Conservation (phyloP, 2,888 invertebrate species). For the Luffia ferchaultella region DNA sequence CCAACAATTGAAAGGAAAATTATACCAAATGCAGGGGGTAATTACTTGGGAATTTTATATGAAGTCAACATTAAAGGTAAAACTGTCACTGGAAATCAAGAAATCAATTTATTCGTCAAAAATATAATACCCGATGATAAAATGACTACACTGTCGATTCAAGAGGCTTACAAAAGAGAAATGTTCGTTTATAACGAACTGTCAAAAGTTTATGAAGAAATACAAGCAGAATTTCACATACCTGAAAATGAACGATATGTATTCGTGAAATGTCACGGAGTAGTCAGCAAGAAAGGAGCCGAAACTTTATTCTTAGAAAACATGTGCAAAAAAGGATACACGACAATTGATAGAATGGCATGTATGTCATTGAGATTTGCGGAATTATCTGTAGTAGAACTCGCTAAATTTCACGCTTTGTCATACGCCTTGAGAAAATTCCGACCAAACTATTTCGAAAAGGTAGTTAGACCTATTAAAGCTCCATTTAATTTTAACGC, state of each 20-base stretch:
- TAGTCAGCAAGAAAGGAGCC: slow-evolving; percentile 18
- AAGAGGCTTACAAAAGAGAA: slow-evolving; percentile 28
- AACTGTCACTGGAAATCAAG: slow-evolving; percentile 10
- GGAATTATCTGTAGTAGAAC: slow-evolving; percentile 25
- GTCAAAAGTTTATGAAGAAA: slow-evolving; percentile 20
- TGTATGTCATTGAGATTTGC: slow-evolving; percentile 28
- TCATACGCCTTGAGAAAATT: slow-evolving; percentile 27
- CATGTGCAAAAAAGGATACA: slow-evolving; percentile 25
- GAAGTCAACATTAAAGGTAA: neutral
- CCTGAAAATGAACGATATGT: slow-evolving; percentile 25
- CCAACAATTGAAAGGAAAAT: slow-evolving; percentile 1
- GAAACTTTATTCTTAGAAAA: slow-evolving; percentile 34
- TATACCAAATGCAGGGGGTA: neutral
- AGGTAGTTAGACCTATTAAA: slow-evolving; percentile 10
- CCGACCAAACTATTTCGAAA: slow-evolving; percentile 27
- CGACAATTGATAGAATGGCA: slow-evolving; percentile 25
- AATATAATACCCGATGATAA: slow-evolving; percentile 22
- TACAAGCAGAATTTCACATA: slow-evolving; percentile 27
- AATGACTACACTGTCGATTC: slow-evolving; percentile 24
- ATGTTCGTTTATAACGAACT: slow-evolving; percentile 29
- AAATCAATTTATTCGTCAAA: slow-evolving; percentile 33
- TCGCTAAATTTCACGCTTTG: slow-evolving; percentile 37
- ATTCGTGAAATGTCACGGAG: slow-evolving; percentile 22
- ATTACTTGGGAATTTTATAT: neutral
- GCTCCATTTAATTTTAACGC: neutral